These are phyloP conservation scores for Seriola rivoliana DNA, from an alignment of 2,113 vertebrate genomes.

Conservation along the genomic window DNA sequence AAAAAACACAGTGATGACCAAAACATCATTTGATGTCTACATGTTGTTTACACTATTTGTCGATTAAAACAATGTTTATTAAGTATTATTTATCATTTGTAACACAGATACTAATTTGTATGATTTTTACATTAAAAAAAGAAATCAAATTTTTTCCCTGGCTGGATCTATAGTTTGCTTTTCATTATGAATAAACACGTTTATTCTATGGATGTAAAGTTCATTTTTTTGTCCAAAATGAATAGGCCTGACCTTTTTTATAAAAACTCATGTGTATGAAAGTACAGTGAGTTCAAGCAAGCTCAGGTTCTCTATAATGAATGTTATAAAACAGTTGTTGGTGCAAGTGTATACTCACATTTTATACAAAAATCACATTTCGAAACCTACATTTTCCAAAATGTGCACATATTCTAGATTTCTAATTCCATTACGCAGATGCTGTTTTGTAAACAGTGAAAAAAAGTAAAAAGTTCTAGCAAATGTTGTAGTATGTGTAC, in stretches of 20 bases:
- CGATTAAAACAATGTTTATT: conserved; percentile 62
- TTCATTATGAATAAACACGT: conserved; percentile 83
- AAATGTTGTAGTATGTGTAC: conserved; percentile 22
- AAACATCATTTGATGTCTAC: conserved; percentile 66
- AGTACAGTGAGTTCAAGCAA: conserved; percentile 19
- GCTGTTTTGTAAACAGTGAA: conserved; percentile 40
- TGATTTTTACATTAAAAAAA: conserved; percentile 77
- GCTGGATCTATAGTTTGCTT: conserved; percentile 73
- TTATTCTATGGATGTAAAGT: conserved; percentile 54
- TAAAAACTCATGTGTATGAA: conserved; percentile 31
- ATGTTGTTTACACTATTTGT: conserved; percentile 76
- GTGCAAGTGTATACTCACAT: neutral
- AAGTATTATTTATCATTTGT: conserved; percentile 81
- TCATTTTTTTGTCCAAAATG: neutral
- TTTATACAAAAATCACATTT: conserved; percentile 44
- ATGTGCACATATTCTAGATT: conserved; percentile 16
- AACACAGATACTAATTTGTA: conserved; percentile 81
- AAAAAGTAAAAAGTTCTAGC: conserved; percentile 17
- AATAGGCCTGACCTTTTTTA: conserved; percentile 23
- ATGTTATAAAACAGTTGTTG: conserved; percentile 32
- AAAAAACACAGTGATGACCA: conserved; percentile 62
- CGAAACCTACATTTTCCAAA: conserved; percentile 22
- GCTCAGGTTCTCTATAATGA: conserved; percentile 16
- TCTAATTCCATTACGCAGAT: conserved; percentile 37
- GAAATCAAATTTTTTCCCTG: conserved; percentile 58